Evolutionary conservation across 2,797 vertebrate genomes (phyloP), one percentile per base, ranked within the genome.

Genomic region (Myotis pilosus): DNA sequence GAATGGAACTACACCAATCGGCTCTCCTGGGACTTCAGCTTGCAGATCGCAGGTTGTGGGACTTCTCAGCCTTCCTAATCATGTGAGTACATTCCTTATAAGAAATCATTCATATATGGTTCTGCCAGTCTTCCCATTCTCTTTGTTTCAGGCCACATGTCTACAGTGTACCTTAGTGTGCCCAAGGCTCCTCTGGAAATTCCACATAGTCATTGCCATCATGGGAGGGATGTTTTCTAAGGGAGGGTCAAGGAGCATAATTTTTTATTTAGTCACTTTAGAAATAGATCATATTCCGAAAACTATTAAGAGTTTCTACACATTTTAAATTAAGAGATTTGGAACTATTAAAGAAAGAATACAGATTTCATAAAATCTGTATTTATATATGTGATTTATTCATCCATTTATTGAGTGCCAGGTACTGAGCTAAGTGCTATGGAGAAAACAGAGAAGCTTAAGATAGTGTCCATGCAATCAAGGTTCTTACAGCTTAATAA

Each of bases 251-350:
- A 92, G 69, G 41, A 82, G 15, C 51, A 41, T 44, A 66, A 51
- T 57, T 72, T 84, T 91, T 81, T 2, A 78, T n/a, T 62, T 87
- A 53, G 38, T 78, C 8, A 51, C 68, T 93, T 94, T 87, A 87
- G 36, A 96, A 93, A 64, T 68, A 19, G 69, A 36, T 94, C 10
- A 8, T 33, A 69, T 62, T 36, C n/a, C 2, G 76, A 36, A 92
- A 82, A 79, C 64, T 84, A 11, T 69, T 53, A 86, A 22, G 72
- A 74, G 17, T 15, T 76, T 36, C 15, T 53, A 36, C 44, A 72
- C 15, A 36, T 87, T 93, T 89, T 55, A 30, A 62, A 55, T 75
- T 13, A 90, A 94, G 64, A 83, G 30, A 62, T 64, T 89, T 75
- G 41, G 88, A 11, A 71, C 23, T 86, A 33, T 78, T 89, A 49